phyloP scores from a whole-genome alignment of 2,113 vertebrate species.

The Eretmochelys imbricata region DNA sequence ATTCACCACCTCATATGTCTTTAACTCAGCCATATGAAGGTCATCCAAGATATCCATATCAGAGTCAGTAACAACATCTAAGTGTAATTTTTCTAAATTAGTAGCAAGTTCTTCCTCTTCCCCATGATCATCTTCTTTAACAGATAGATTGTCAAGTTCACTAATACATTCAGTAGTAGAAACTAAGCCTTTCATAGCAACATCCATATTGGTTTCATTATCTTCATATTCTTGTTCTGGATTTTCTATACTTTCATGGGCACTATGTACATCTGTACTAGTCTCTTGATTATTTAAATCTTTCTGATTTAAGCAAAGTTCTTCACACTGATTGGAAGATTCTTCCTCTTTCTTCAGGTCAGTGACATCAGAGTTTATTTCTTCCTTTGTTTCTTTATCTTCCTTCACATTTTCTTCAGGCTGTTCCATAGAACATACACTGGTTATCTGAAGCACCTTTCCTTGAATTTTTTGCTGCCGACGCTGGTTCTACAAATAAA shows the following conservation, averaged over 20 bases:
- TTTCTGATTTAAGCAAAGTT: conserved; percentile 38
- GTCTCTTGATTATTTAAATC: conserved; percentile 41
- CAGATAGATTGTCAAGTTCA: conserved; percentile 48
- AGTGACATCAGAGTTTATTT: conserved; percentile 44
- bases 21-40: conserved; percentile 58
- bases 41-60: conserved; percentile 60
- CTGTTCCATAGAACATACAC: conserved; percentile 28
- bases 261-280: conserved; percentile 12
- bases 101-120: conserved; percentile 72
- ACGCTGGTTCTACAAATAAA: conserved; percentile 85
- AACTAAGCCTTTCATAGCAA: conserved; percentile 5
- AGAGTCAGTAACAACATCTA: conserved; percentile 75
- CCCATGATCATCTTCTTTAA: conserved; percentile 42
- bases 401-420: conserved; percentile 34
- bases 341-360: conserved; percentile 56
- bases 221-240: conserved; percentile 25
- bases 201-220: background rate
- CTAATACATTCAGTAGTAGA: conserved; percentile 2
- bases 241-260: conserved; percentile 39
- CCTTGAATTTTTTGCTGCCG: conserved; percentile 88
- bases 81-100: conserved; percentile 79
- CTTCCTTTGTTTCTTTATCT: conserved; percentile 53
- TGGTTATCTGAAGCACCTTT: conserved; percentile 76
- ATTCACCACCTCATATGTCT: conserved; percentile 80
- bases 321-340: conserved; percentile 1